Evolutionary conservation across 1,140 invertebrate genomes (phyloP).

Genomic region (Cherax quadricarinatus): DNA sequence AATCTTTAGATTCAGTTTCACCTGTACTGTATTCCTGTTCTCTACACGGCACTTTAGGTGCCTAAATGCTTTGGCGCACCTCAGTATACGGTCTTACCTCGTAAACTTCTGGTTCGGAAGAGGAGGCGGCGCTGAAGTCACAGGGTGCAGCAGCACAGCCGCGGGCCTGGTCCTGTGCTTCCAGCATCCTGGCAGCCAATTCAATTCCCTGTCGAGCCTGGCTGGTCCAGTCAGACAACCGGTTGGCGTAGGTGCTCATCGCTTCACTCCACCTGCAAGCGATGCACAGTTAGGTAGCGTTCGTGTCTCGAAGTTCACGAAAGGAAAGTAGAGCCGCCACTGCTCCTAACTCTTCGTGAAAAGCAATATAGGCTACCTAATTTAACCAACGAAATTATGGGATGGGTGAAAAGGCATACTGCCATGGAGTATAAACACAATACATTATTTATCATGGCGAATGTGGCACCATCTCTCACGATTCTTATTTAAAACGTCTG

Average conservation of each 20-base stretch:
- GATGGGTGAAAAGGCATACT: too few species aligned
- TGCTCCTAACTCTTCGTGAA: too few species aligned
- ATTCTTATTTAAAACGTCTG: too few species aligned
- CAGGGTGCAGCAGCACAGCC: background rate
- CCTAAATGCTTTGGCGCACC: too few species aligned
- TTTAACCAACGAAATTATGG: too few species aligned
- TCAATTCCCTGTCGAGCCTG: constrained; percentile 37
- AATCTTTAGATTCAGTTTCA: too few species aligned
- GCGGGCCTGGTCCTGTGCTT: constrained; percentile 11
- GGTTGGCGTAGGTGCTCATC: constrained; percentile 12
- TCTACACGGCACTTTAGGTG: too few species aligned
- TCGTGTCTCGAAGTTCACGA: background rate
- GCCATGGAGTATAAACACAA: too few species aligned
- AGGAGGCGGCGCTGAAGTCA: background rate
- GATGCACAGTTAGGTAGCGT: too few species aligned
- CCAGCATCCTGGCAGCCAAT: constrained; percentile 20
- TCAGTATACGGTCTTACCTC: constrained; percentile 7
- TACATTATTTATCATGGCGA: too few species aligned
- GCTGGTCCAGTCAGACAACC: constrained; percentile 24
- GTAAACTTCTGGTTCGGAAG: background rate
- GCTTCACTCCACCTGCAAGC: constrained; percentile 40
- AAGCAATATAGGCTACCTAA: too few species aligned
- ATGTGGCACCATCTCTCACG: too few species aligned
- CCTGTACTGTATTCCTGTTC: background rate
- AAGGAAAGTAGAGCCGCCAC: background rate